Evolutionary conservation across 2,797 vertebrate genomes (phyloP), one percentile per base, ranked within the genome.

Genomic region (Crossoptilon crossoptilon): DNA sequence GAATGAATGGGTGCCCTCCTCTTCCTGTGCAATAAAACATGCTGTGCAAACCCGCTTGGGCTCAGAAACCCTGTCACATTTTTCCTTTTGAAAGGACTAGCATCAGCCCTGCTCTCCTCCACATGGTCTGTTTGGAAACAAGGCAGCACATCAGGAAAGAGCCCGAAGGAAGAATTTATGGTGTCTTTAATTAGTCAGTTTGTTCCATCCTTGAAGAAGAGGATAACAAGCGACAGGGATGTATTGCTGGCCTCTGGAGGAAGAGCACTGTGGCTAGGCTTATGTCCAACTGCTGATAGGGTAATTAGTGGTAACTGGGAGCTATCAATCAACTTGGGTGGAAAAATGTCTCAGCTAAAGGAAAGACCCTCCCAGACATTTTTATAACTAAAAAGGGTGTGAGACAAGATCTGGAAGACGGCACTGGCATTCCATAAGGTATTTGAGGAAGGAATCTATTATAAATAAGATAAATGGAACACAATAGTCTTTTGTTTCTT

Each of bases 281-380:
- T 79, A 53, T 92, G 94, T 96, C 93, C 96, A 96, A 64, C 82
- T 94, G 82, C 87, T 92, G 95, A 96, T 96, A 93, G 90, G 91
- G 63, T 86, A 90, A 93, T 95, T 96, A 96, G 95, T 96, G 95
- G 93, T 94, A 92, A 95, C 93, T 84, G 83, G 90, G 94, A 96
- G 88, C 91, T 94, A 95, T 88, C 93, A 95, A 90, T 96, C 91
- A 94, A 73, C 73, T 60, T 0, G 80, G 84, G 64, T 96, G 95
- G 95, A 95, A 93, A 91, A 96, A 78, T 43, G 80, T 75, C 85
- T 87, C 10, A 6, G 78, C 84, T 94, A 93, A 88, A 97, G 95
- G 94, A 96, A 96, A 95, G 86, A 91, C 94, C 91, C 75, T 94
- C 94, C 93, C 86, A 95, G 86, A 91, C 73, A 77, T 94, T 95